A percentile compares a stretch with the other conserved stretches of the same genome.
Evolutionary conservation across 2,797 vertebrate species (phyloP).

Genomic region (Ambastaia sidthimunki): DNA sequence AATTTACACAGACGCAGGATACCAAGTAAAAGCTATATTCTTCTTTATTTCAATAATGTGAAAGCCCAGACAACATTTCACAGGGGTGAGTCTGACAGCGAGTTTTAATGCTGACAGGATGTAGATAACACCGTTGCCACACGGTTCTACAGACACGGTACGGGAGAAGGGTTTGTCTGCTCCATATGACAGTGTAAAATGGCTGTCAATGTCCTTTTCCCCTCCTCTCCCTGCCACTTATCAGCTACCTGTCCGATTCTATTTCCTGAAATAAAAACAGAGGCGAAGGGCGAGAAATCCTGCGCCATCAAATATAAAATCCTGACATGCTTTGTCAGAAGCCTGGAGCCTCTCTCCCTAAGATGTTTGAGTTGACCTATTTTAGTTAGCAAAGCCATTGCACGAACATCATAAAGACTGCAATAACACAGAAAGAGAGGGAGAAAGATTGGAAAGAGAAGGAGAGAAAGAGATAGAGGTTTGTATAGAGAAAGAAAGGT

Average conservation of each 20-base stretch:
- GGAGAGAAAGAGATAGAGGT: slow-evolving; percentile 13
- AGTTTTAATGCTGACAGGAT: slow-evolving; percentile 34
- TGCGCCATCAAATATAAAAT: slow-evolving; percentile 66
- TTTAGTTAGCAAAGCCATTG: slow-evolving; percentile 66
- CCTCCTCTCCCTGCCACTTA: slow-evolving; percentile 63
- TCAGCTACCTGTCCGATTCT: slow-evolving; percentile 66
- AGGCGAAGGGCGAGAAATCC: slow-evolving; percentile 61
- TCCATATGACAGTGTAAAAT: slow-evolving; percentile 15
- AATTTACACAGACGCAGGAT: not conserved
- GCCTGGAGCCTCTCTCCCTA: slow-evolving; percentile 57
- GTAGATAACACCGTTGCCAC: slow-evolving; percentile 33
- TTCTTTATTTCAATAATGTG: not conserved
- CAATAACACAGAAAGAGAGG: slow-evolving; percentile 38
- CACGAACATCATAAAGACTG: slow-evolving; percentile 63
- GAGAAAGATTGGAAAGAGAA: not conserved
- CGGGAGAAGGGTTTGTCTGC: not conserved
- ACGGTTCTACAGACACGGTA: not conserved
- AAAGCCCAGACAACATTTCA: slow-evolving; percentile 29
- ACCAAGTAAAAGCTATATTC: not conserved
- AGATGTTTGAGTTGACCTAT: slow-evolving; percentile 67
- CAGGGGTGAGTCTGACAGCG: slow-evolving; percentile 5
- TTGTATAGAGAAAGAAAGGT: slow-evolving; percentile 45
- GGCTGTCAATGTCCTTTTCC: slow-evolving; percentile 35
- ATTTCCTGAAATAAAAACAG: slow-evolving; percentile 49
- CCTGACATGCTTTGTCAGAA: slow-evolving; percentile 64